Evolutionary conservation across 2,888 invertebrate genomes (phyloP), one percentile per base, ranked within the genome.

Genomic region (Xylophagus ater): DNA sequence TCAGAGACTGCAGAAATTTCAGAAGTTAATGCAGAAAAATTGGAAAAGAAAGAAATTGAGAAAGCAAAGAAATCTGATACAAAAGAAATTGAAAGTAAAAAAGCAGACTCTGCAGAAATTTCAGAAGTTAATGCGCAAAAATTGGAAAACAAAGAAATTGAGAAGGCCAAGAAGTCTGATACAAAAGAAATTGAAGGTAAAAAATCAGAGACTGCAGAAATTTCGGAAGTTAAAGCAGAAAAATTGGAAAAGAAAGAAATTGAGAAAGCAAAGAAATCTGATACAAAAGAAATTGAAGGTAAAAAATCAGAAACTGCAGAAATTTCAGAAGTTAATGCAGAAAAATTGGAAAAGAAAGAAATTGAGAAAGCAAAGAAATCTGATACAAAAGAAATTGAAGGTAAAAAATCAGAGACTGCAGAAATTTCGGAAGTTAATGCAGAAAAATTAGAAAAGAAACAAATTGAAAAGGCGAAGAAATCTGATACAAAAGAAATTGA

Each of bases 201-300:
- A 42, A 41, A 38, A 24, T 33, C 42, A 39, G 41, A 45, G 23
- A 33, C 44, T 37, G 36, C 47, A 25, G 47, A 37, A 20, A 45
- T n/a, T n/a, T n/a, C 48, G 42, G 43, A 50, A 21, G 10, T 41
- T 30, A 45, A 46, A 23, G 38, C 46, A 14, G 30, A 41, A 40
- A 41, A 39, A 20, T 35, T 38, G 14, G 41, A 51, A 17, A 34
- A 46, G 20, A 37, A 41, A 26, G 42, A 32, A 30, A 20, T 44
- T 40, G 35, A 37, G 38, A 43, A 45, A 36, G 37, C 37, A 43
- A 47, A 46, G 45, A 29, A 45, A 43, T 24, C 47, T 46, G 42
- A 47, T 43, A 37, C 31, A 25, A 43, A 52, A 32, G 45, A 48
- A 19, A 48, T 52, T 20, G 49, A 53, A 36, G 40, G 46, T 17